A percentile compares a stretch with the other conserved stretches of the same genome.
These are phyloP conservation scores for Sinosuthora webbiana DNA, from an alignment of 2,113 vertebrate genomes.

Conservation along the genomic window DNA sequence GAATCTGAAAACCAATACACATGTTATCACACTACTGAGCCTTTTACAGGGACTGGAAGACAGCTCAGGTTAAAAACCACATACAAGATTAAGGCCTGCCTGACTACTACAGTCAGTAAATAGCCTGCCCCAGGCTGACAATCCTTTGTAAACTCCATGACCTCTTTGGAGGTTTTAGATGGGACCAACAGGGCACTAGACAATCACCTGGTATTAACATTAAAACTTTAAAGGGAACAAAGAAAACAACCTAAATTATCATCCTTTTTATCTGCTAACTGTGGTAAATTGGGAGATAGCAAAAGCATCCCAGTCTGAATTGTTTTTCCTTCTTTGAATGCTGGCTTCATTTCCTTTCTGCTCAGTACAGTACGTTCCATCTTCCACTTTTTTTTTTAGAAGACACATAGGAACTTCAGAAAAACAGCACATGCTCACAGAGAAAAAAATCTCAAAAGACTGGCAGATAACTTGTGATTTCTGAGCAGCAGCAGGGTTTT, in stretches of 20 bases:
- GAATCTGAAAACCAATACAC: not conserved
- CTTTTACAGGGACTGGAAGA: not conserved
- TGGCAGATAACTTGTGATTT: conserved; percentile 56
- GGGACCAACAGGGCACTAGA: not conserved
- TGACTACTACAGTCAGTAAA: not conserved
- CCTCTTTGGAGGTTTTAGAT: not conserved
- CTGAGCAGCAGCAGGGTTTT: conserved; percentile 40
- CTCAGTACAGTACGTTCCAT: conserved; percentile 40
- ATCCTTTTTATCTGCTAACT: not conserved
- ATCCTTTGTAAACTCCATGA: not conserved
- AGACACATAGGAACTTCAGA: conserved; percentile 42
- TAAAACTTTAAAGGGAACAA: not conserved
- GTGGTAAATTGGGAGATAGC: not conserved
- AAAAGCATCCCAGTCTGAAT: not conserved
- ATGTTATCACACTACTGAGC: fast-evolving
- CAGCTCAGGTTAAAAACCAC: not conserved
- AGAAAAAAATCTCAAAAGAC: conserved; percentile 39
- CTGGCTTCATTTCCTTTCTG: not conserved
- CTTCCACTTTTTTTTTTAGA: conserved; percentile 41
- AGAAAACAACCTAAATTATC: not conserved
- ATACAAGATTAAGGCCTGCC: not conserved
- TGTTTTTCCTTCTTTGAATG: not conserved
- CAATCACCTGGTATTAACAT: not conserved
- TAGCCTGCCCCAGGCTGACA: not conserved
- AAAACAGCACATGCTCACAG: conserved; percentile 67